These are phyloP conservation scores for Phaetusa simplex DNA, from an alignment of 2,113 vertebrate genomes.

Conservation along the genomic window DNA sequence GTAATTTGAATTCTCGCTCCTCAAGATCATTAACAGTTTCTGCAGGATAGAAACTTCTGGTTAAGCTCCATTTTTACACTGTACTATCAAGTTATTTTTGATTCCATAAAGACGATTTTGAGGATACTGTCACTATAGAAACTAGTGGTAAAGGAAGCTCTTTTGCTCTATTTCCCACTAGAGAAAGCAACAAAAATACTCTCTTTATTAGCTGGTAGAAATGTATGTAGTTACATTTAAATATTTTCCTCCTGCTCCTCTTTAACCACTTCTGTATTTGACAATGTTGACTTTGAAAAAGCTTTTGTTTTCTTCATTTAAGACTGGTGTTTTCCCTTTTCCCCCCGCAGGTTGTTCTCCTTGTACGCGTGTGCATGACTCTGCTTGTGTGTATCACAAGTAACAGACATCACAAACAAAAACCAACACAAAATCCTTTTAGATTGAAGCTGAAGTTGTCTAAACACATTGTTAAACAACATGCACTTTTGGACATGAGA, in stretches of 20 bases:
- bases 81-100: constrained; percentile 34
- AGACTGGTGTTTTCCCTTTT: not conserved
- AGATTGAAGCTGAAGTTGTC: not conserved
- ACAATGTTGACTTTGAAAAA: not conserved
- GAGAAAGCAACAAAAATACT: not conserved
- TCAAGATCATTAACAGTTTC: constrained; percentile 1
- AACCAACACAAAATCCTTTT: not conserved
- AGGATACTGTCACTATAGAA: constrained; percentile 62
- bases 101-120: constrained; percentile 26
- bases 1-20: not conserved
- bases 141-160: constrained; percentile 19
- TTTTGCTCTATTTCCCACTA: not conserved
- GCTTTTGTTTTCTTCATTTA: not conserved
- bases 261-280: not conserved
- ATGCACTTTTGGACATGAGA: not conserved
- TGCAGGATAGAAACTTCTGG: not conserved
- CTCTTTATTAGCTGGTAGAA: not conserved
- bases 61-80: not conserved
- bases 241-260: not conserved
- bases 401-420: not conserved
- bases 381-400: not conserved
- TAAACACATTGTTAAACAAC: not conserved
- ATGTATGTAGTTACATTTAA: not conserved
- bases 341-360: not conserved
- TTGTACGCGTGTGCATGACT: not conserved